phyloP scores from a whole-genome alignment of 1,140 invertebrate genomes.

The Drosophila repleta region DNA sequence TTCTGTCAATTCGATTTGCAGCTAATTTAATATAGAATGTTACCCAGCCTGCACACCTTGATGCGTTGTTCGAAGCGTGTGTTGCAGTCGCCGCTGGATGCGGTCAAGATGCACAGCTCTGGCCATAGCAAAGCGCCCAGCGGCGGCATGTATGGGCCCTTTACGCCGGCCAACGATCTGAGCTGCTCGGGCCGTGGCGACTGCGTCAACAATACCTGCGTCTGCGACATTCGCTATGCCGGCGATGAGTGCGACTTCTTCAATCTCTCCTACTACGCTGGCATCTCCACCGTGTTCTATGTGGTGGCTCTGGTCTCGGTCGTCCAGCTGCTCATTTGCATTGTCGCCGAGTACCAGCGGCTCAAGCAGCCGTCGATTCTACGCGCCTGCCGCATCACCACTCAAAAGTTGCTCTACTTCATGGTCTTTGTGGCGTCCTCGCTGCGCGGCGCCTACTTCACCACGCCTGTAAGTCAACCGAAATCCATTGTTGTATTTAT shows the following conservation, averaged over 20 bases:
- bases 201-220: conserved; percentile 94
- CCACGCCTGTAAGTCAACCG: conserved; percentile 91
- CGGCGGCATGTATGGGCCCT: conserved; percentile 59
- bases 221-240: conserved; percentile 92
- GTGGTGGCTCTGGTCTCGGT: conserved; percentile 93
- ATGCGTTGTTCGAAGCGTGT: conserved; percentile 84
- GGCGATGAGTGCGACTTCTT: conserved; percentile 87
- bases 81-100: conserved; percentile 67
- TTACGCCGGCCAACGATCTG: conserved; percentile 67
- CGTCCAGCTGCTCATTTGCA: conserved; percentile 93
- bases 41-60: conserved; percentile 78
- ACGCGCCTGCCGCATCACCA: conserved; percentile 93
- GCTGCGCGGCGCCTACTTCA: conserved; percentile 94
- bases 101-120: conserved; percentile 59
- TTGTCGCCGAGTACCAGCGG: conserved; percentile 91
- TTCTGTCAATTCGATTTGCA: conserved; percentile 47
- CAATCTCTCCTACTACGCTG: conserved; percentile 87
- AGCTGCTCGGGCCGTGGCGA: conserved; percentile 90
- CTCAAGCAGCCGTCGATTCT: conserved; percentile 92
- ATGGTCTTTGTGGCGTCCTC: conserved; percentile 94
- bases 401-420: conserved; percentile 95
- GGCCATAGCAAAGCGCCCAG: conserved; percentile 61
- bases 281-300: conserved; percentile 92
- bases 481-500: too few relatives aligned
- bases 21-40: conserved; percentile 78